Base-by-base conservation (phyloP, 2,113 vertebrate genomes). In the Hemibagrus wyckioides region DNA sequence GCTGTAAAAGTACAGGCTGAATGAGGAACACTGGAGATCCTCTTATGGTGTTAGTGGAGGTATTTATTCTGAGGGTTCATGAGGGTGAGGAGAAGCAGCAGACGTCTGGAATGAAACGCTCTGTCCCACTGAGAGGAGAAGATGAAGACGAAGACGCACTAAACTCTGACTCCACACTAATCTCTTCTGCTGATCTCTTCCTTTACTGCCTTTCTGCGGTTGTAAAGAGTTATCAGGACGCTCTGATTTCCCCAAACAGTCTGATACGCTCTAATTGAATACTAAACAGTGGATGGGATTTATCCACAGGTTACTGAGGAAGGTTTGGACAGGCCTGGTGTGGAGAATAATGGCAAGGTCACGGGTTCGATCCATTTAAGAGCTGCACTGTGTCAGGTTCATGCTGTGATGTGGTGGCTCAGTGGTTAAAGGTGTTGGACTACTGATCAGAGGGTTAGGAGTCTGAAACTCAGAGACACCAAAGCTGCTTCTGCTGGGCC, bases 91-190 rank as follows among this genome's bases (percentile, higher is more conserved):
- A 30, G 50, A 48, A 52, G 67, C 50, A 28, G 36, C 84, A 84
- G 84, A 77, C 36, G 23, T 89, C 30, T 63, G 54, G 76, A 87
- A 89, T 85, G 56, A 57, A 87, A 82, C 86, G 82, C 56, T 83
- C 69, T 84, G 50, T 83, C 73, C 82, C 56, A 81, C 75, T 65
- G 75, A 84, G 61, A n/a, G 39, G 80, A 76, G 61, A 79, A 19
- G 61, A 3, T 3, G 7, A 44, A 7, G 7, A 5, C 44, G n/a
- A 56, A 71, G 56, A n/a, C 23, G 8, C 48, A 44, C 85, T 84
- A 59, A 84, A 48, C 86, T 65, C 76, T 52, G 48, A 83, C 59
- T 79, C n/a, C 44, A 7, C 59, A 54, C 59, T 87, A 84, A 86
- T 80, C 41, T 19, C 80, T 52, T 63, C 50, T 21, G 50, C 41